Base-by-base conservation (phyloP, 1,140 invertebrate genomes). In the Teleogryllus occipitalis region DNA sequence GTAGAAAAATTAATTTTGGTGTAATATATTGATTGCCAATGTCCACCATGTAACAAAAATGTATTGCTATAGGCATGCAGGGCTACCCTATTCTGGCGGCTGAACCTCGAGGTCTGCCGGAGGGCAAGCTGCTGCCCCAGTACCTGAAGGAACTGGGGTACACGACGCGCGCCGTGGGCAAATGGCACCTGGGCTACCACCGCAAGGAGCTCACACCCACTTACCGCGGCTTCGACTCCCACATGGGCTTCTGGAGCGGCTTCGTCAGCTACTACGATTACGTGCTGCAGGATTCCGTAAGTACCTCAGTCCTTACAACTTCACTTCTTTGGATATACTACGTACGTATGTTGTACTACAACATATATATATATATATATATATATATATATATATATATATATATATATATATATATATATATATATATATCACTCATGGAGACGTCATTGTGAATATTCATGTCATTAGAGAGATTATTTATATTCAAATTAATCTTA, bases 91-190 rank as follows among this genome's bases (percentile, higher is more conserved):
- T 93, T 49, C 82, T 81, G 74, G 87, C 87, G 27, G 86, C 87
- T 0, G 87, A 90, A 80, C 85, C 88, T 7, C 86, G 88, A 65
- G 90, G 88, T 47, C 84, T 94, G 48, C 90, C 91, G 0, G 79
- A 89, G 8, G 84, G 88, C n/a, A 88, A 86, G 75, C 85, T 91
- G 8, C 82, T 90, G 47, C 88, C 89, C 7, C 82, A 89, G 80
- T 85, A 86, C 76, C 82, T 90, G 27, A 87, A 87, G 76, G 82
- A 86, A 8, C 79, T 87, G 18, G 88, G 88, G 1, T 90, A 90
- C 81, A 79, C 81, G 18, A 89, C 88, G 7, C 87, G 87, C 81
- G 84, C 87, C 48, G 86, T 90, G 48, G 89, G 89, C 78, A 90
- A 90, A 83, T 89, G 88, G 88, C 88, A 89, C 82, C 82, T 87